Conservation (phyloP, 2,888 invertebrate genomes). For the Habrosyne pyritoides region DNA sequence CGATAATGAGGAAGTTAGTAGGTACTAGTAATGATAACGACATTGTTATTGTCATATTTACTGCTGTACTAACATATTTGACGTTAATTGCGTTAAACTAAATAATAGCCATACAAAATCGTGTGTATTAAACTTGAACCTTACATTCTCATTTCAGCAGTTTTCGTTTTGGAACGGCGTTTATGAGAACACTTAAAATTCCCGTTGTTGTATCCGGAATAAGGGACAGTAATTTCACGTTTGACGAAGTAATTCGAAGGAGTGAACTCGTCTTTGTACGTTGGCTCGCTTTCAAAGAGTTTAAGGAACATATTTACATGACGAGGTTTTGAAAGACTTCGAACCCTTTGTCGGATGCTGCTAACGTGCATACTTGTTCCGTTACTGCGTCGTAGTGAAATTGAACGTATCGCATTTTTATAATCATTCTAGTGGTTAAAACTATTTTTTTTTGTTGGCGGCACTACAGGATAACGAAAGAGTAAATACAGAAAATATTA, state of each 20-base stretch:
- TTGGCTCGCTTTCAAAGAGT: constrained; percentile 55
- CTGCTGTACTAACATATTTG: constrained; percentile 7
- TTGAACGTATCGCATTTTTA: constrained; percentile 28
- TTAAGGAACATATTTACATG: constrained; percentile 59
- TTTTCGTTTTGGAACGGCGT: constrained; percentile 31
- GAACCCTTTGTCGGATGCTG: constrained; percentile 46
- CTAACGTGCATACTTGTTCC: constrained; percentile 36
- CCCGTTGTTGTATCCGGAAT: constrained; percentile 25
- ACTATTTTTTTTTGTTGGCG: too few species aligned
- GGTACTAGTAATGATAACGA: constrained; percentile 17
- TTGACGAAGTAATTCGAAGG: constrained; percentile 37
- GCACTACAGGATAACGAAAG: too few species aligned
- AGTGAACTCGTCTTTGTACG: constrained; percentile 30
- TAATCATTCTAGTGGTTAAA: constrained; percentile 19
- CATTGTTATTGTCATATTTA: constrained; percentile 13
- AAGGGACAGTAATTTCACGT: constrained; percentile 26
- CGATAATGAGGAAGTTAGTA: constrained; percentile 26
- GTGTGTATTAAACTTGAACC: constrained; percentile 26
- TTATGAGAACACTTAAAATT: constrained; percentile 13
- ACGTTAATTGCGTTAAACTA: neutral
- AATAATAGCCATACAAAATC: constrained; percentile 19
- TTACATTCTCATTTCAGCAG: constrained; percentile 2
- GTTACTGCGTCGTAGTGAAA: constrained; percentile 40
- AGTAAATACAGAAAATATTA: too few species aligned
- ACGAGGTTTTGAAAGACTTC: constrained; percentile 34